These are phyloP conservation scores for Zaprionus ghesquierei DNA, from an alignment of 1,140 invertebrate genomes.

Conservation along the genomic window DNA sequence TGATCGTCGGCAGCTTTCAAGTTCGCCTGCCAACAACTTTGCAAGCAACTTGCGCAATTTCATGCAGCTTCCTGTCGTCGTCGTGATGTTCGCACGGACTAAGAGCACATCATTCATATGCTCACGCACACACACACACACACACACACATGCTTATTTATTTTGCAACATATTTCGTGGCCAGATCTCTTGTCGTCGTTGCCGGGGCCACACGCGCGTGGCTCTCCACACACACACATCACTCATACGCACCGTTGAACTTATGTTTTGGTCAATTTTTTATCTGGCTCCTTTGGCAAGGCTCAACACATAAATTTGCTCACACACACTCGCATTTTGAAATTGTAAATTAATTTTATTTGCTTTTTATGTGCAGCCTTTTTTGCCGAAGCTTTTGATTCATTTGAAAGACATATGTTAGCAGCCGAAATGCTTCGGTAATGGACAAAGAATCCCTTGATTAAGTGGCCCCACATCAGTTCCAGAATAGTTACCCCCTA, in stretches of 20 bases:
- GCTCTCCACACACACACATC: constrained; percentile 14
- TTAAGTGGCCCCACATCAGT: constrained; percentile 44
- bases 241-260: constrained; percentile 65
- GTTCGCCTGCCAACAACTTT: constrained; percentile 39
- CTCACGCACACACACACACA: not conserved
- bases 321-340: constrained; percentile 57
- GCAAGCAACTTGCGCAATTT: constrained; percentile 52
- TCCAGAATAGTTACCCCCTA: not conserved
- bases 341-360: constrained; percentile 68
- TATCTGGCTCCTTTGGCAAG: constrained; percentile 20
- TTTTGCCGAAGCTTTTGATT: constrained; percentile 40
- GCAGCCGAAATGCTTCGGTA: constrained; percentile 1
- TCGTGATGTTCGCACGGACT: too few relatives aligned
- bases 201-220: too few relatives aligned
- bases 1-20: constrained; percentile 74
- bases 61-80: constrained; percentile 68
- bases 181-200: constrained; percentile 32
- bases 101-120: constrained; percentile 60
- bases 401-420: constrained; percentile 54
- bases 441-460: constrained; percentile 48
- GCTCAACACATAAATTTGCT: constrained; percentile 27
- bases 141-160: constrained; percentile 59
- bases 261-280: constrained; percentile 73
- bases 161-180: constrained; percentile 67
- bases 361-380: constrained; percentile 39